These are phyloP conservation scores for Spilosoma lubricipeda DNA, from an alignment of 2,888 invertebrate species.

Conservation along the genomic window DNA sequence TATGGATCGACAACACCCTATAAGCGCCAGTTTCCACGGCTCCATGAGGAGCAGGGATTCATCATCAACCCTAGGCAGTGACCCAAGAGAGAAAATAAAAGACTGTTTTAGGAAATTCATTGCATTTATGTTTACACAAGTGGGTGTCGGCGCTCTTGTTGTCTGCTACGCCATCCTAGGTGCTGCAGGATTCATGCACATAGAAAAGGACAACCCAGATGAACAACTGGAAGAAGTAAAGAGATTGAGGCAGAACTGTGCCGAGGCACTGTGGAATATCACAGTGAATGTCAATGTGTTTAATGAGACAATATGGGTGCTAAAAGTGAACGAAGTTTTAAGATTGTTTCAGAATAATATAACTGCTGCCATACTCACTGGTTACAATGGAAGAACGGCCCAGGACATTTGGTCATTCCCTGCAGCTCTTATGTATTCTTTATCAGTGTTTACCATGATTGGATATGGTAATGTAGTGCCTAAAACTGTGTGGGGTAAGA, in stretches of 20 bases:
- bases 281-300: constrained; percentile 89
- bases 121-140: constrained; percentile 97
- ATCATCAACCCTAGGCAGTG: constrained; percentile 88
- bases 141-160: constrained; percentile 95
- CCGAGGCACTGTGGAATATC: constrained; percentile 89
- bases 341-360: constrained; percentile 89
- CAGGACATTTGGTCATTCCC: constrained; percentile 94
- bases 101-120: constrained; percentile 94
- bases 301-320: constrained; percentile 88
- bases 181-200: constrained; percentile 92
- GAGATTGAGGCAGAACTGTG: constrained; percentile 84
- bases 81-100: constrained; percentile 91
- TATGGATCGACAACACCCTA: constrained; percentile 76
- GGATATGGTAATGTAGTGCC: constrained; percentile 96
- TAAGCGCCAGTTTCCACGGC: constrained; percentile 82
- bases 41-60: constrained; percentile 89
- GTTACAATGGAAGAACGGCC: constrained; percentile 90
- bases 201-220: constrained; percentile 89
- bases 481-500: constrained; percentile 93
- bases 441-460: constrained; percentile 96
- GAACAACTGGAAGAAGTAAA: constrained; percentile 82
- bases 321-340: constrained; percentile 87
- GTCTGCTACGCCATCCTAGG: constrained; percentile 95
- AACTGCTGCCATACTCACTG: constrained; percentile 88
- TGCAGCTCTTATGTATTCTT: constrained; percentile 94